These are phyloP conservation scores for Chionoecetes opilio DNA, from an alignment of 1,140 invertebrate species.

Conservation along the genomic window DNA sequence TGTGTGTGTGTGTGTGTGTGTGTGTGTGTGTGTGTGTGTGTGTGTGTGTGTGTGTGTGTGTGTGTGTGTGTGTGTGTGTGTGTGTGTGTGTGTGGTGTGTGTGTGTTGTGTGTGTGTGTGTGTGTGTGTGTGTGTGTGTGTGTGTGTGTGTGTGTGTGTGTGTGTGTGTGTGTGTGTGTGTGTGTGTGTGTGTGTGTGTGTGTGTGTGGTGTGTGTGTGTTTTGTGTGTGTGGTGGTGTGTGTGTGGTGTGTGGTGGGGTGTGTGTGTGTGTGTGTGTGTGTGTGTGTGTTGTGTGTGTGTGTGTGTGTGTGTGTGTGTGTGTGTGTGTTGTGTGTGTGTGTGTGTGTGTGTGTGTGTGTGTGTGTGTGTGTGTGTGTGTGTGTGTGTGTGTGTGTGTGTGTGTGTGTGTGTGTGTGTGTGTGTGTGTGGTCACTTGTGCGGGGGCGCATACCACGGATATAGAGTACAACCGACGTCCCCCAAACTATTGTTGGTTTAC, in stretches of 20 bases:
- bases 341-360: conserved; percentile 33
- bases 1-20: conserved; percentile 36
- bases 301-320: conserved; percentile 48
- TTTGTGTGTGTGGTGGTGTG: not conserved
- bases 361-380: conserved; percentile 17
- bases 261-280: conserved; percentile 42
- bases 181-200: conserved; percentile 27
- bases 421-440: not conserved
- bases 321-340: no score
- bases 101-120: conserved; percentile 53
- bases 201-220: conserved; percentile 17
- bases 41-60: conserved; percentile 51
- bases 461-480: conserved; percentile 9
- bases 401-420: conserved; percentile 6
- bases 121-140: conserved; percentile 33
- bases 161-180: no score
- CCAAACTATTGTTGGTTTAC: not conserved
- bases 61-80: not conserved
- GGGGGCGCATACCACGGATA: not conserved
- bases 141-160: conserved; percentile 11
- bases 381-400: conserved; percentile 3
- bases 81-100: conserved; percentile 51
- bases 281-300: not conserved
- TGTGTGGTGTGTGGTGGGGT: not conserved
- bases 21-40: conserved; percentile 55